Evolutionary conservation across 2,888 invertebrate genomes (phyloP), one percentile per base, ranked within the genome.

Genomic region (Eupithecia inturbata): DNA sequence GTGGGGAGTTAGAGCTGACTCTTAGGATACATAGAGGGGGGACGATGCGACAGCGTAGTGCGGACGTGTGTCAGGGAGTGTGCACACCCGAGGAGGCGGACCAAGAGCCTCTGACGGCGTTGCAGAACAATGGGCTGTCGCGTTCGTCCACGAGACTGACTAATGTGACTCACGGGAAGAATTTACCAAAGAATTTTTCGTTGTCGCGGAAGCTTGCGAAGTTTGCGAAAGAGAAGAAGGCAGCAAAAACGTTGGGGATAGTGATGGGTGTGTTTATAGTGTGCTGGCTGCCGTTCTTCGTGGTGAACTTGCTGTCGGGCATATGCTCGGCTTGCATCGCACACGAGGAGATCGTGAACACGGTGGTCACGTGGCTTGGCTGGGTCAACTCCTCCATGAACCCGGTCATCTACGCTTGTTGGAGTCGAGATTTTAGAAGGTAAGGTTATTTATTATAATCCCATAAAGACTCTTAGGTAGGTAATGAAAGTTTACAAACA

Each of bases 331-430:
- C 96, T 84, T 98, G 98, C 91, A 97, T 98, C 82, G 96, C 97
- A 91, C 97, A 98, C 86, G 98, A 98, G 87, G 97, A 98, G 91
- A 96, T 98, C 74, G 97, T 98, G 39, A 97, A 97, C 79, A 97
- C 98, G 62, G 96, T 98, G 75, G 98, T 98, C 76, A 98, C 98
- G 80, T 98, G 98, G 98, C 95, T 98, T 62, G 98, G 98, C 70
- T 98, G 98, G 98, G 97, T 98, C 90, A 98, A 98, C 92, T 98
- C 98, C 67, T 97, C 98, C 77, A 98, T 98, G 98, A 98, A 98
- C 95, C 99, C 99, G 0, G 98, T 99, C 81, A 99, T 99, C 87
- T 99, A 99, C 91, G 99, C 99, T n/a, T 98, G 98, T 88, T 99
- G 99, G 97, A 99, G 98, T 95, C 96, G 98, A 86, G 99, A 99